These are phyloP conservation scores for Sebastes taczanowskii DNA, from an alignment of 2,797 vertebrate genomes.

Conservation along the genomic window DNA sequence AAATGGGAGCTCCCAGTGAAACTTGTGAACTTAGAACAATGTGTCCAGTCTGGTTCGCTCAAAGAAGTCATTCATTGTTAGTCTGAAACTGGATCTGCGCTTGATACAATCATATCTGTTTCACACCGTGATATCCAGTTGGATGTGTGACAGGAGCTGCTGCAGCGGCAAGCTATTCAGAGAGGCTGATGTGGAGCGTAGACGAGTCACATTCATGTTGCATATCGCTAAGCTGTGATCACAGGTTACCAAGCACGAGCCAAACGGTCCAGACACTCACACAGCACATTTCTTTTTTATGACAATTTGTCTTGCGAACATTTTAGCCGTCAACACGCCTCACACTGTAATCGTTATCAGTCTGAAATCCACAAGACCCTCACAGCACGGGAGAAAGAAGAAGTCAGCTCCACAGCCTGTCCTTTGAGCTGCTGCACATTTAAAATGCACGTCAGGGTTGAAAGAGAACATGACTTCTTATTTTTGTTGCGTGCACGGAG, in stretches of 20 bases:
- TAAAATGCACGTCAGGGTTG: neutral
- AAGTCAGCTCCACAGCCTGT: neutral
- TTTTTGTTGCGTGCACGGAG: neutral
- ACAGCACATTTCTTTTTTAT: neutral
- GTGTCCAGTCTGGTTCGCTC: slow-evolving; percentile 7
- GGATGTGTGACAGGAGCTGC: slow-evolving; percentile 11
- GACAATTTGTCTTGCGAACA: neutral
- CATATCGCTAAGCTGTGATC: neutral
- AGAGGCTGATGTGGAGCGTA: neutral
- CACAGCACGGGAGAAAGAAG: neutral
- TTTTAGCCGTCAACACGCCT: neutral
- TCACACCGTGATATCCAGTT: slow-evolving; percentile 20
- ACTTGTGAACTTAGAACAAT: slow-evolving; percentile 30
- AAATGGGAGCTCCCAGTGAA: slow-evolving; percentile 16
- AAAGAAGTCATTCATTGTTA: slow-evolving; percentile 29
- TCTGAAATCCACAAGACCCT: neutral
- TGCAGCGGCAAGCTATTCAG: neutral
- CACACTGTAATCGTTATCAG: neutral
- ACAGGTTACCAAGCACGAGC: neutral
- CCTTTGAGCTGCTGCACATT: neutral
- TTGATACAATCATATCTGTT: slow-evolving; percentile 49
- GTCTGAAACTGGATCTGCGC: slow-evolving; percentile 13
- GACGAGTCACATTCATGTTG: neutral
- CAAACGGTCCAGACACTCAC: neutral
- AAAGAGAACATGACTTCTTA: neutral